A percentile compares a stretch with the other conserved stretches of the same genome.
Evolutionary conservation across 2,797 vertebrate genomes (phyloP).

Genomic region (Notoglanidium macrostoma): DNA sequence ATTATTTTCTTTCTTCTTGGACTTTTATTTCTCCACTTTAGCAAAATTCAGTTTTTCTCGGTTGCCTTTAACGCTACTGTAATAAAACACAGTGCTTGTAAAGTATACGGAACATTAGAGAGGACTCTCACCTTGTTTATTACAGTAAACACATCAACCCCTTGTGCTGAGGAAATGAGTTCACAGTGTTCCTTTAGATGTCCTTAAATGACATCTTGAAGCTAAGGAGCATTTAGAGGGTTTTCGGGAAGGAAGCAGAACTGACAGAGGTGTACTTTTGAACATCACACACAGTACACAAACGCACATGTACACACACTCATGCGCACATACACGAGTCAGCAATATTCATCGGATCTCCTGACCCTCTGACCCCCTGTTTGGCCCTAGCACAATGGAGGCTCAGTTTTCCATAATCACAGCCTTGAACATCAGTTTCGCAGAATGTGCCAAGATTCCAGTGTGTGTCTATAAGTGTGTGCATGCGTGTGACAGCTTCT

Average conservation of each 20-base stretch:
- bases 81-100: background rate
- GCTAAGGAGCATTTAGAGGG: constrained; percentile 8
- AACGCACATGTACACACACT: background rate
- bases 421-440: constrained; percentile 26
- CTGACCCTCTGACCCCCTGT: constrained; percentile 42
- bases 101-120: background rate
- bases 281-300: background rate
- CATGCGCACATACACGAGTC: constrained; percentile 6
- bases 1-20: background rate
- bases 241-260: constrained; percentile 36
- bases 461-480: constrained; percentile 27
- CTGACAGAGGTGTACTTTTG: background rate
- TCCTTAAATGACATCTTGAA: background rate
- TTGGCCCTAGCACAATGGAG: constrained; percentile 41
- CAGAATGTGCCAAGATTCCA: constrained; percentile 39
- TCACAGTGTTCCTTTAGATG: background rate
- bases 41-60: background rate
- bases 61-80: background rate
- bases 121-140: background rate
- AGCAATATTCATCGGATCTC: constrained; percentile 20
- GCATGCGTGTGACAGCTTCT: constrained; percentile 10
- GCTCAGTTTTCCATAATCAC: constrained; percentile 38
- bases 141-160: background rate
- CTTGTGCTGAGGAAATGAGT: background rate
- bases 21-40: background rate